phyloP scores from a whole-genome alignment of 2,888 invertebrate species.

The Macrophya alboannulata region DNA sequence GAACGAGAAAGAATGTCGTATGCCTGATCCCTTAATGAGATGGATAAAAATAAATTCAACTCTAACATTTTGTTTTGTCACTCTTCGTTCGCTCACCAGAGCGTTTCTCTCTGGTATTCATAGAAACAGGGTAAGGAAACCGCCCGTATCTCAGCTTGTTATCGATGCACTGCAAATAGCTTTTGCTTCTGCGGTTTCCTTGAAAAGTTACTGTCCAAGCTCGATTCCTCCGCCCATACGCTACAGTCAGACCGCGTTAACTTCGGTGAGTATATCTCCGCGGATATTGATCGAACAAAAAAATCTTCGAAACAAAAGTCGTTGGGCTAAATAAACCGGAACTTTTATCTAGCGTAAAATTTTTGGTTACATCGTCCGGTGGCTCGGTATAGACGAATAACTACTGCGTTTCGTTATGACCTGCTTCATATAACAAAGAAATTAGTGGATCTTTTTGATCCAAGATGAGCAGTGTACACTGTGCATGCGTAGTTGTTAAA shows the following conservation, averaged over 20 bases:
- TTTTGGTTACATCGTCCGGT: not conserved
- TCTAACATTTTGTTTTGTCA: slow-evolving; percentile 23
- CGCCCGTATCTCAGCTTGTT: slow-evolving; percentile 23
- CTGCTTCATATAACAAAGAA: not conserved
- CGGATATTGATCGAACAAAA: not conserved
- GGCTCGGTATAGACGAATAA: not conserved
- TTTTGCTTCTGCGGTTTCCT: not conserved
- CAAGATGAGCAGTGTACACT: not conserved
- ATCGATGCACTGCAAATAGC: slow-evolving; percentile 38
- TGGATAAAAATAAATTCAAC: slow-evolving; percentile 32
- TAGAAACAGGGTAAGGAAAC: not conserved
- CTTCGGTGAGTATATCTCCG: not conserved
- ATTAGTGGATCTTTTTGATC: not conserved
- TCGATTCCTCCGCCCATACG: not conserved
- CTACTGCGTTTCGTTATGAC: not conserved
- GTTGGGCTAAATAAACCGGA: not conserved
- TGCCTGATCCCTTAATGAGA: not conserved
- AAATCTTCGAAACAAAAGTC: not conserved
- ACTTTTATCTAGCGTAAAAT: not conserved
- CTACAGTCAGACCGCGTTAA: not conserved
- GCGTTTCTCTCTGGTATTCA: not conserved
- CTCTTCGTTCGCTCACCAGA: not conserved
- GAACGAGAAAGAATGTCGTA: not conserved
- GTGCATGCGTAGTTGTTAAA: not conserved
- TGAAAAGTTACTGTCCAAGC: not conserved